Conservation (phyloP, 2,888 invertebrate species). For the Cremastinae sp. region DNA sequence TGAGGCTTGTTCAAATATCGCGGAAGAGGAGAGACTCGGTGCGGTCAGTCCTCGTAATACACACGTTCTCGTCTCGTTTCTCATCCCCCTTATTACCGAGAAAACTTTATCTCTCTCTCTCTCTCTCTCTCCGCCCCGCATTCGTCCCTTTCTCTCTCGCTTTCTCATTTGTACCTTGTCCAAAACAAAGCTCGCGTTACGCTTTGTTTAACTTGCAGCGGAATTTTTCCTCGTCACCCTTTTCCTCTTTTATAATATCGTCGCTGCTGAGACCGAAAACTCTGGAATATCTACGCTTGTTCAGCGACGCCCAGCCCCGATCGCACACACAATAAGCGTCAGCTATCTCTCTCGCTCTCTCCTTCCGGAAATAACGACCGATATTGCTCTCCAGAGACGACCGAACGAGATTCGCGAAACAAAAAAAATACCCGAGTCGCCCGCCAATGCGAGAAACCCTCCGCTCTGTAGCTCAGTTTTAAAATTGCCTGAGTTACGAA, state of each 20-base stretch:
- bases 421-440: slow-evolving; percentile 34
- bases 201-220: slow-evolving; percentile 79
- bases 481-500: too few relatives aligned
- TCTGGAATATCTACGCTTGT: slow-evolving; percentile 14
- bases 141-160: slow-evolving; percentile 12
- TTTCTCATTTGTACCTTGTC: slow-evolving; percentile 52
- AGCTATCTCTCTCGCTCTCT: slow-evolving; percentile 20
- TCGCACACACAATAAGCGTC: slow-evolving; percentile 9
- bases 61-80: slow-evolving; percentile 22
- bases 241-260: slow-evolving; percentile 53
- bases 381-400: slow-evolving; percentile 76
- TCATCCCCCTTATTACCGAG: slow-evolving; percentile 63
- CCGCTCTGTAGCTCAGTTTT: too few relatives aligned
- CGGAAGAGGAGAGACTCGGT: slow-evolving; percentile 59
- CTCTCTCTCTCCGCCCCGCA: slow-evolving; percentile 16
- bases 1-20: slow-evolving; percentile 79
- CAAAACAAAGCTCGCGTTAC: slow-evolving; percentile 62
- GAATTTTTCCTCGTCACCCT: slow-evolving; percentile 72
- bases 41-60: slow-evolving; percentile 40
- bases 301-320: slow-evolving; percentile 6
- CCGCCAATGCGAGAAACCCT: not conserved
- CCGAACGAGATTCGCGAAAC: slow-evolving; percentile 45
- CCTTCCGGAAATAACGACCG: slow-evolving; percentile 57
- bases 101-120: slow-evolving; percentile 44
- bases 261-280: slow-evolving; percentile 8